Base-by-base conservation (phyloP, 2,888 invertebrate genomes). In the Campoplex nolae region DNA sequence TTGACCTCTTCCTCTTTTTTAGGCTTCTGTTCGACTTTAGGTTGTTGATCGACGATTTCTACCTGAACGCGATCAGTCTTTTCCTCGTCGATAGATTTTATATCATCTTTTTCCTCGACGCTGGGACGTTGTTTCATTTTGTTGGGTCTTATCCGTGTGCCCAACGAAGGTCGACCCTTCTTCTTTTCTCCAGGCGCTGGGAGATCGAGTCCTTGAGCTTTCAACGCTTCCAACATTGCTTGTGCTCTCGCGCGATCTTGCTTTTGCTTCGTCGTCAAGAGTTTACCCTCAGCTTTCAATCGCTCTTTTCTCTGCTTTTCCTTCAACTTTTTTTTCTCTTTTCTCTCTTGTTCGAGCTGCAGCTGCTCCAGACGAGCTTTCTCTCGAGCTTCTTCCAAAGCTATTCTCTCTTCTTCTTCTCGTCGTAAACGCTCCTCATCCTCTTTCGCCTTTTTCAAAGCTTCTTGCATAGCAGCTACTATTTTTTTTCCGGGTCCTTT, bases 261-360 rank as follows among this genome's bases (percentile, higher is more conserved):
- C 93, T 98, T 99, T 93, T 99, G 99, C 94, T 99, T 99, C 0
- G 98, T 97, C 2, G 99, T 99, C 84, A 99, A 95, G 51, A 98
- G 95, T 95, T 98, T 99, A 3, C 99, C 99, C 95, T 99, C 99
- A n/a, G 98, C 98, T 94, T 99, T 99, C 90, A 98, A 95, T 92
- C 98, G 96, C 92, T 98, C 98, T 94, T 98, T 98, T 75, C 98
- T 96, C 93, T 99, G 99, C 92, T 98, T 98, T 95, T 99, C 98
- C 93, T 98, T 98, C 92, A 97, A 97, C 93, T 98, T 99, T 94
- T 97, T 98, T 92, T 96, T 97, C 89, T 98, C 98, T 93, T 97
- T 98, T 88, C 96, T 91, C 93, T 99, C 99, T 91, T 98, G 97
- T 93, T 99, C 99, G 88, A 98, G 94, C 84, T 97, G 95, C 68